These are phyloP conservation scores for Rhinatrema bivittatum DNA, from an alignment of 2,797 vertebrate species.

Conservation along the genomic window DNA sequence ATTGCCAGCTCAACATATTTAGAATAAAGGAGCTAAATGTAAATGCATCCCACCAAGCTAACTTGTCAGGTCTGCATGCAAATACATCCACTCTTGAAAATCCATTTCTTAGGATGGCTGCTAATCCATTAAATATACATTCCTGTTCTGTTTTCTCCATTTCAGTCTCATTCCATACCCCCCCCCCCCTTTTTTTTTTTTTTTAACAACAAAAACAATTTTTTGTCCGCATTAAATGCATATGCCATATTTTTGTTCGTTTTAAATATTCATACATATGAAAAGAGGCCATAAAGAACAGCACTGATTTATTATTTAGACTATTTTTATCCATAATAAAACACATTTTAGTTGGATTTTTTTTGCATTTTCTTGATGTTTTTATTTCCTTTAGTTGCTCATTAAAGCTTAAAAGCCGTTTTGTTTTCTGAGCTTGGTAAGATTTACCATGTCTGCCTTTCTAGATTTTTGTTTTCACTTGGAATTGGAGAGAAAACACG, in stretches of 20 bases:
- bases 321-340: constrained; percentile 60
- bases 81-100: constrained; percentile 49
- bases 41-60: constrained; percentile 44
- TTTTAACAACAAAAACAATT: constrained; percentile 5
- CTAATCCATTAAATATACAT: constrained; percentile 64
- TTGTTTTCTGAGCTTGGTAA: constrained; percentile 57
- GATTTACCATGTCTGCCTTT: constrained; percentile 61
- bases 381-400: constrained; percentile 89
- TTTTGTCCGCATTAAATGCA: constrained; percentile 51
- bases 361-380: constrained; percentile 63
- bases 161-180: constrained; percentile 5
- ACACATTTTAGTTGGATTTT: constrained; percentile 53
- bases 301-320: constrained; percentile 85
- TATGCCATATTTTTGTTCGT: constrained; percentile 56
- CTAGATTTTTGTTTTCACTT: constrained; percentile 42
- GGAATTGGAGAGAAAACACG: constrained; percentile 21
- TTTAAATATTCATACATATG: constrained; percentile 79
- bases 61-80: constrained; percentile 66
- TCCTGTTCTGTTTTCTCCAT: constrained; percentile 26
- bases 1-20: constrained; percentile 15
- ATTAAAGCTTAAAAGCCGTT: constrained; percentile 92
- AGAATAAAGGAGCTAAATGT: constrained; percentile 20
- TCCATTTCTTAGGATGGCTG: constrained; percentile 41
- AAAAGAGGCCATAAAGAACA: constrained; percentile 71
- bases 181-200: constrained; percentile 1